phyloP scores from a whole-genome alignment of 2,888 invertebrate species.

The Bhutanitis thaidina region DNA sequence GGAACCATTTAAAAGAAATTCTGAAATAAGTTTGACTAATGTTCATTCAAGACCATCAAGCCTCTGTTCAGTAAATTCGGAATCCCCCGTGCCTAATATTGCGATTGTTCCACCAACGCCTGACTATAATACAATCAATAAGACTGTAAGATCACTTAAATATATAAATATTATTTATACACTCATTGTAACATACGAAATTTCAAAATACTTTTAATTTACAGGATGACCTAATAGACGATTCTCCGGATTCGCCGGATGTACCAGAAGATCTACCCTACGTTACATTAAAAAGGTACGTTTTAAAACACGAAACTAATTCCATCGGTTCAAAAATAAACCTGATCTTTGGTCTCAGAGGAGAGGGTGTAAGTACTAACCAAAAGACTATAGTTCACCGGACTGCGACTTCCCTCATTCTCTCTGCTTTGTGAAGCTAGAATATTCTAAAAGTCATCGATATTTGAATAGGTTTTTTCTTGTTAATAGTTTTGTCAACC shows the following conservation, averaged over 20 bases:
- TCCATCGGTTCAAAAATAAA: not conserved
- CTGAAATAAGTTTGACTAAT: constrained; percentile 43
- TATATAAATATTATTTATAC: no score
- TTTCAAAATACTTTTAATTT: constrained; percentile 19
- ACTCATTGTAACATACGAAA: no score
- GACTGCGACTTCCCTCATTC: no score
- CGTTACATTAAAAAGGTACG: constrained; percentile 82
- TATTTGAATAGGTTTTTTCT: no score
- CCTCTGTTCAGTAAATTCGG: constrained; percentile 58
- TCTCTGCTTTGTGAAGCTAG: no score
- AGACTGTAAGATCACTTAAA: constrained; percentile 55
- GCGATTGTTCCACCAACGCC: constrained; percentile 88
- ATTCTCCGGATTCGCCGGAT: constrained; percentile 84
- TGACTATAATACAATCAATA: constrained; percentile 72
- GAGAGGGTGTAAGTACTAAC: no score
- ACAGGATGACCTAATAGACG: constrained; percentile 78
- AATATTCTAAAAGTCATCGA: no score
- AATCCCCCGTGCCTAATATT: constrained; percentile 83
- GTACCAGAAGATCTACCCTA: constrained; percentile 87
- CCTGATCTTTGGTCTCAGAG: not conserved
- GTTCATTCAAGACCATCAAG: constrained; percentile 71
- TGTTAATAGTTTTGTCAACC: no score
- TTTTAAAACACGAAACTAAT: not conserved
- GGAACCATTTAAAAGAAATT: constrained; percentile 75
- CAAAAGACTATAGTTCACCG: no score